Conservation (phyloP, 2,888 invertebrate species). For the Laothoe populi region DNA sequence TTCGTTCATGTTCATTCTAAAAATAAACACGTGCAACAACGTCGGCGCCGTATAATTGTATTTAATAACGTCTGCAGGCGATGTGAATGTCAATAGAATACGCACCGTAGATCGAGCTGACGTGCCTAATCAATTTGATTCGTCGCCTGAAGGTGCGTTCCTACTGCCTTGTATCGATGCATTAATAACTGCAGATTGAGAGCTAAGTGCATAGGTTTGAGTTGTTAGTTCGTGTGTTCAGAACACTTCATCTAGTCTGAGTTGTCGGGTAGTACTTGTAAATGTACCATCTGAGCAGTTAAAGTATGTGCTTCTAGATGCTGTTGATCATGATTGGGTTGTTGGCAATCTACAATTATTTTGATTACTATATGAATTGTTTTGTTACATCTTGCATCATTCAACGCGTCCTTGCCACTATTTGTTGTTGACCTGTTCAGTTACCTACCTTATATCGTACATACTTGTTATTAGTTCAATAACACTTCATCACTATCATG, state of each 20-base stretch:
- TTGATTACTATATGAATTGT: neutral
- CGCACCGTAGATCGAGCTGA: conserved; percentile 46
- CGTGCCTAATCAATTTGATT: conserved; percentile 55
- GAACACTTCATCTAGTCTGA: neutral
- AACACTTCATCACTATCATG: neutral
- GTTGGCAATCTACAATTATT: too few species aligned
- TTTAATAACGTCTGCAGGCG: conserved; percentile 54
- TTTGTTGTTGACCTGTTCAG: neutral
- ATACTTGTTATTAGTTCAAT: neutral
- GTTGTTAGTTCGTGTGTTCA: neutral
- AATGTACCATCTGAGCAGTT: neutral
- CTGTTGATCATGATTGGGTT: neutral
- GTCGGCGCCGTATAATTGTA: conserved; percentile 68
- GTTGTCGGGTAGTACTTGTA: neutral
- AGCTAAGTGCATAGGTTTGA: conserved; percentile 1
- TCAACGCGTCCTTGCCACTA: neutral
- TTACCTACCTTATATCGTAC: too few species aligned
- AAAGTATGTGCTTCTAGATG: neutral
- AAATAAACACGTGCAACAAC: conserved; percentile 51
- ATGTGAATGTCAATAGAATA: conserved; percentile 57
- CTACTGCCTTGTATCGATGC: neutral
- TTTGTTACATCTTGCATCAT: neutral
- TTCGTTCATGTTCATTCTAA: conserved; percentile 41
- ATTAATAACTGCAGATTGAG: neutral
- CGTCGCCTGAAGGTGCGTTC: conserved; percentile 50